Base-by-base conservation (phyloP, 2,888 invertebrate genomes). In the Netelia virgata region DNA sequence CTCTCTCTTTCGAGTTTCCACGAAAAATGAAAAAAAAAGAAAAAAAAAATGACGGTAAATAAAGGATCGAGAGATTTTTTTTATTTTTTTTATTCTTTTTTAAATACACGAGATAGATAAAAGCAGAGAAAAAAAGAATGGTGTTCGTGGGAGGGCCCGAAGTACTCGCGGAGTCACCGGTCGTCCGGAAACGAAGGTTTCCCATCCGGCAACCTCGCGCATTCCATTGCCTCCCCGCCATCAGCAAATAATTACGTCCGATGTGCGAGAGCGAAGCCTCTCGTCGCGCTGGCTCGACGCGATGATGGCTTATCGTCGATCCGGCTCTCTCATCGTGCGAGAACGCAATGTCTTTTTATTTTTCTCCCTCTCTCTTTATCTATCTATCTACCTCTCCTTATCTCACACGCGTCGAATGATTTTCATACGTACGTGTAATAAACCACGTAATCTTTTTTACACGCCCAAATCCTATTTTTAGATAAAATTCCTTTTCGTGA, bases 111-210 rank as follows among this genome's bases (percentile, higher is more conserved):
- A 28, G 28, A 28, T 28, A 28, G 28, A 28, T 18, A 61, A 36
- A 5, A n/a, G n/a, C n/a, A n/a, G n/a, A n/a, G n/a, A n/a, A n/a
- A n/a, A 50, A 23, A 61, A n/a, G 36, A 64, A 14, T 36, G 1
- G 14, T 6, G 11, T n/a, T 55, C 14, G 61, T 50, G n/a, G 69
- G 57, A 73, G 64, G 11, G 1, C 64, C 53, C 36, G n/a, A n/a
- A 11, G 16, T 55, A 50, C 1, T 47, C 10, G 70, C 18, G 10
- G 57, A 18, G 11, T 57, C 20, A 28, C 18, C 23, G 28, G 80
- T 83, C 80, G 84, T 87, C 87, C 88, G 88, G 88, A 88, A 87
- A 88, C 76, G 88, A 84, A 85, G 87, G 78, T 70, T 84, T 82
- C 84, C 78, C 88, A 86, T 87, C 88, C 87, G 85, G 84, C 82